Evolutionary conservation across 2,797 vertebrate species (phyloP).

Genomic region (Pantherophis vulpinus): DNA sequence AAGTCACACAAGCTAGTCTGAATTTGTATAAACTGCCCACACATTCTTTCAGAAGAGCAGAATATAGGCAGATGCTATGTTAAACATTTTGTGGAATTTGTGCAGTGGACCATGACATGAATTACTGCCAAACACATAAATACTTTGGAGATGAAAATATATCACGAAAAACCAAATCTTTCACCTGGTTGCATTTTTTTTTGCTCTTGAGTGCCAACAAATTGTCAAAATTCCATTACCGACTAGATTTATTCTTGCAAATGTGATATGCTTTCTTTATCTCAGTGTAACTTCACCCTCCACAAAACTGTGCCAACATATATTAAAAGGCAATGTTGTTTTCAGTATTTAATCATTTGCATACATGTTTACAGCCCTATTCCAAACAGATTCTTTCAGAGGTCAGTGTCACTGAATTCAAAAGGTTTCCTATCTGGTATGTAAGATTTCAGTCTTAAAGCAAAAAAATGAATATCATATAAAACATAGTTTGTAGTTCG

Average conservation of each 20-base stretch:
- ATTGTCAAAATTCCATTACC: constrained; percentile 22
- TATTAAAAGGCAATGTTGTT: constrained; percentile 3
- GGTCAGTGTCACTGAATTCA: background rate
- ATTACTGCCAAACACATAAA: constrained; percentile 19
- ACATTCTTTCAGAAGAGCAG: constrained; percentile 1
- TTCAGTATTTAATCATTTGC: constrained; percentile 1
- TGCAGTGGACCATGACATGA: constrained; percentile 8
- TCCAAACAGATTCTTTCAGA: background rate
- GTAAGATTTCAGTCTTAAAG: background rate
- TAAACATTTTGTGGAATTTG: background rate
- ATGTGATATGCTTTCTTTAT: constrained; percentile 1
- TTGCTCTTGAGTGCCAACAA: constrained; percentile 10
- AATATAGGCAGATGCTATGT: background rate
- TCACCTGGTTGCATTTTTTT: background rate
- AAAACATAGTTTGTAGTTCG: background rate
- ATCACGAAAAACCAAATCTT: constrained; percentile 15
- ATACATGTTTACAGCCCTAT: background rate
- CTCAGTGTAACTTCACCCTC: background rate
- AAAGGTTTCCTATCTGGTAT: background rate
- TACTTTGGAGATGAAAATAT: background rate
- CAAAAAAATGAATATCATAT: background rate
- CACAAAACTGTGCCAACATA: background rate
- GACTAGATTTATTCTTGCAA: constrained; percentile 12
- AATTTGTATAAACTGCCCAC: background rate
- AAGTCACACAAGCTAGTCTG: background rate